Conservation (phyloP, 2,113 vertebrate genomes). For the Megaceryle maxima region DNA sequence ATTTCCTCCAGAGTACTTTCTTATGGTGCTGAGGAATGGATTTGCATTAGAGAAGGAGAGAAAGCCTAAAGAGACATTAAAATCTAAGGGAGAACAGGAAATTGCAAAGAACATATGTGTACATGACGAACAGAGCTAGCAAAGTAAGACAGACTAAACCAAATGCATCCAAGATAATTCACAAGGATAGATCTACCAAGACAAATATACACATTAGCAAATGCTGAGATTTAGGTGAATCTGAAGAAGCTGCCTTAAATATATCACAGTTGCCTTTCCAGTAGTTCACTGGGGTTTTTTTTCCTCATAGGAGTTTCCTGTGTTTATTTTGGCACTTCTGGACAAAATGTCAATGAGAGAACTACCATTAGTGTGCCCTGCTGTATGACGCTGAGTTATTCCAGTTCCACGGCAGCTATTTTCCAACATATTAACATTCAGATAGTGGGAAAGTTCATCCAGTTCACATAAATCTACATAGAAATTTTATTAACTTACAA, state of each 20-base stretch:
- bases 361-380: neutral
- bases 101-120: neutral
- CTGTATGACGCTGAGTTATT: conserved; percentile 42
- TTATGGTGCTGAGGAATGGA: neutral
- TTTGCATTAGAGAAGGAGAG: neutral
- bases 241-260: neutral
- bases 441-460: conserved; percentile 5
- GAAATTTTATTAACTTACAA: conserved; percentile 49
- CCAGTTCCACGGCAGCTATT: conserved; percentile 65
- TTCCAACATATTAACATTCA: conserved; percentile 71
- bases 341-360: conserved; percentile 52
- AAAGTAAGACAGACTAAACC: neutral
- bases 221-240: conserved; percentile 30
- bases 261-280: conserved; percentile 5
- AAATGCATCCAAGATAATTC: neutral
- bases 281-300: neutral
- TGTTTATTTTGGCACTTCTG: conserved; percentile 50
- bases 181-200: neutral
- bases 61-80: neutral
- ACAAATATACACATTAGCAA: neutral
- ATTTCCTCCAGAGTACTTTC: neutral
- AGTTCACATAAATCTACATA: conserved; percentile 26
- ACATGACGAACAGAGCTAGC: neutral
- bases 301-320: neutral
- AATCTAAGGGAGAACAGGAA: neutral